Base-by-base conservation (phyloP, 2,113 vertebrate species). In the Caloenas nicobarica region DNA sequence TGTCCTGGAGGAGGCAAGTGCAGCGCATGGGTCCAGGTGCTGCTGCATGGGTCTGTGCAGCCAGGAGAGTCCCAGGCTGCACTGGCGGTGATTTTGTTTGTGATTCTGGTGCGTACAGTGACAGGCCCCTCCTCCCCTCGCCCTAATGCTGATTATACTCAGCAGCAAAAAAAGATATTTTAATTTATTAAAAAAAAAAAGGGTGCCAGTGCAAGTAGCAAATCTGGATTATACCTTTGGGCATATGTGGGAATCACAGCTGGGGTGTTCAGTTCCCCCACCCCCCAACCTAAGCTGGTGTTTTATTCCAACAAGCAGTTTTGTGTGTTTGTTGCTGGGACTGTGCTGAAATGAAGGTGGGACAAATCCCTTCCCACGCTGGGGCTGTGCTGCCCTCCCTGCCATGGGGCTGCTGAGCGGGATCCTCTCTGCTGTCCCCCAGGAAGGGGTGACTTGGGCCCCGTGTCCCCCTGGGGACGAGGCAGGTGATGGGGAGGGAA, bases 211-310 rank as follows among this genome's bases (percentile, higher is more conserved):
- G 53, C 64, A 87, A 95, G 81, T 26, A 90, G 79, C 66, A 96
- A 94, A 96, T 89, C 96, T 93, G 95, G 96, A 98, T 97, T 97
- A 97, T 92, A 91, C 61, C 76, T 89, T 68, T 42, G 33, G 93
- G 61, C 96, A 95, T 97, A 95, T 95, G 96, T 91, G 79, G 72
- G 54, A 92, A 80, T 74, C 51, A 79, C 23, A 12, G 83, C 74
- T 68, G 48, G 82, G 66, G 62, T 84, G 89, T 86, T 95, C 48
- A 81, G 19, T 81, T 54, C 51, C 53, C 28, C 62, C n/a, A 40
- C 38, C 86, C 50, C 68, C 56, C 53, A 56, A 3, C 23, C 14
- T 68, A 89, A 95, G 68, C 92, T 64, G 53, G 2, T 69, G 50
- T 77, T 93, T 86, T 89, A 57, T 53, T 53, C 57, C 40, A 68